Percentiles rank a stretch among this genome's conserved stretches.
phyloP scores from a whole-genome alignment of 2,113 vertebrate genomes.

The Cariama cristata region DNA sequence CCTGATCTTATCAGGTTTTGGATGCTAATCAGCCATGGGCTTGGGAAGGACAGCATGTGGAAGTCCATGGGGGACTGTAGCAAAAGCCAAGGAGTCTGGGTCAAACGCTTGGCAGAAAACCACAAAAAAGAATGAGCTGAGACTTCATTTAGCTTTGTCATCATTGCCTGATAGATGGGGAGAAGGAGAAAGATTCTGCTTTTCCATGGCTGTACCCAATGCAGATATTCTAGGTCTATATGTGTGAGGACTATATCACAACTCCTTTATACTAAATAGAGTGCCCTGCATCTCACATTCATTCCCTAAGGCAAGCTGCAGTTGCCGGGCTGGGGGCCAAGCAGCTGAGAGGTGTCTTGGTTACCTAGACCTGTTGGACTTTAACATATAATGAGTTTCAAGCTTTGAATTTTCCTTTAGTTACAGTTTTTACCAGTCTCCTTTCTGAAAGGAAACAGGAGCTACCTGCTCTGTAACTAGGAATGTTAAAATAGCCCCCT shows the following conservation, averaged over 20 bases:
- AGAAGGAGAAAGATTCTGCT: not conserved
- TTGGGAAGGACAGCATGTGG: not conserved
- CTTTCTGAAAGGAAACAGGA: not conserved
- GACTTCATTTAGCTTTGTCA: not conserved
- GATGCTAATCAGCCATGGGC: not conserved
- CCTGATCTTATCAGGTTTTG: not conserved
- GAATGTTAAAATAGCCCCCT: not conserved
- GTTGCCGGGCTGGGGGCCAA: not conserved
- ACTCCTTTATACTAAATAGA: not conserved
- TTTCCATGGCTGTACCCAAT: not conserved
- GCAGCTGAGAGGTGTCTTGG: not conserved
- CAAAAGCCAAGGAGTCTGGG: not conserved
- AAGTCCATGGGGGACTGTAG: not conserved
- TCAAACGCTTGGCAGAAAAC: not conserved
- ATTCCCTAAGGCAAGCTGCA: not conserved
- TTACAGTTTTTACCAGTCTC: not conserved
- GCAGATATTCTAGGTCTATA: not conserved
- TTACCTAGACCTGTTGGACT: not conserved
- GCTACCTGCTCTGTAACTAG: not conserved
- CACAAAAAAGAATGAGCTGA: not conserved
- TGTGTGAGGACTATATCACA: not conserved
- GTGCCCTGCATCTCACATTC: not conserved
- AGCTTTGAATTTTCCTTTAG: not conserved
- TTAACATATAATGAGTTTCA: not conserved
- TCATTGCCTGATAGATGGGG: not conserved